phyloP scores from a whole-genome alignment of 2,113 vertebrate species.

The Cephalopholis sonnerati region DNA sequence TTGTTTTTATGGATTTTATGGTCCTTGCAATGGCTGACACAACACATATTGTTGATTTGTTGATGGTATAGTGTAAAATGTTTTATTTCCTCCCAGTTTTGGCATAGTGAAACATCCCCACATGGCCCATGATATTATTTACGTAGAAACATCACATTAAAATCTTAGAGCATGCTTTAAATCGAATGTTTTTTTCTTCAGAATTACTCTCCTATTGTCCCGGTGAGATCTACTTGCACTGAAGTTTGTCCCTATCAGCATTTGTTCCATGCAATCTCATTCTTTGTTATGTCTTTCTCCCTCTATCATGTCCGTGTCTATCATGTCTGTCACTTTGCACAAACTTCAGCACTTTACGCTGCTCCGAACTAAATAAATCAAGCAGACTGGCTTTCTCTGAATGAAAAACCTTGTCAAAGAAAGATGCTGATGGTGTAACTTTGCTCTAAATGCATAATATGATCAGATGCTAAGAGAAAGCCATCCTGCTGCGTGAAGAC shows the following conservation, averaged over 20 bases:
- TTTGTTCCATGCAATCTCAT: not conserved
- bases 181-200: not conserved
- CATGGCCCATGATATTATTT: constrained; percentile 9
- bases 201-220: not conserved
- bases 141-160: not conserved
- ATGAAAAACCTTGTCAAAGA: constrained; percentile 1
- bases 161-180: not conserved
- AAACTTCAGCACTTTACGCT: not conserved
- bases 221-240: not conserved
- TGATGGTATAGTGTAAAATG: not conserved
- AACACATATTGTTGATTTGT: constrained; percentile 1
- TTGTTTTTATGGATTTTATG: not conserved
- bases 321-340: constrained; percentile 1
- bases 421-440: constrained; percentile 20
- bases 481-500: not conserved
- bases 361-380: constrained; percentile 1
- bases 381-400: constrained; percentile 6
- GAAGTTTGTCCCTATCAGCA: constrained; percentile 1
- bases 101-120: not conserved
- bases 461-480: constrained; percentile 5
- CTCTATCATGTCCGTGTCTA: not conserved
- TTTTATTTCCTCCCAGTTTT: not conserved
- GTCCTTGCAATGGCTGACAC: not conserved
- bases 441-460: constrained; percentile 1
- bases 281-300: not conserved